A percentile compares a stretch with the other conserved stretches of the same genome.
phyloP scores from a whole-genome alignment of 92 coral and sea anemone species.

The Micromussa lordhowensis region DNA sequence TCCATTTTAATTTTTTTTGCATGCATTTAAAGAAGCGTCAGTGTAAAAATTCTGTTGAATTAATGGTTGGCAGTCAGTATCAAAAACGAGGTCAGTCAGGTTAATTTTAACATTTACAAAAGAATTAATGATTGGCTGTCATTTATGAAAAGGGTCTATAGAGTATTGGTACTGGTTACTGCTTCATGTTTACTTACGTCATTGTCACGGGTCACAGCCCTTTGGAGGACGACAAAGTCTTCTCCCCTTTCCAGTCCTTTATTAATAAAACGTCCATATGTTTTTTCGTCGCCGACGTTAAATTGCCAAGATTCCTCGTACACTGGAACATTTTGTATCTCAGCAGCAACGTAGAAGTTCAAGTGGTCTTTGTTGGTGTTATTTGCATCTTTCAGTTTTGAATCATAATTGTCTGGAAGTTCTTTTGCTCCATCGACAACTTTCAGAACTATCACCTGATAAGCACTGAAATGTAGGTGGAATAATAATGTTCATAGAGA shows the following conservation, averaged over 20 bases:
- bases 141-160: too few species aligned
- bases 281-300: conserved; percentile 47
- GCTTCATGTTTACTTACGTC: conserved; percentile 11
- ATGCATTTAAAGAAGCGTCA: too few species aligned
- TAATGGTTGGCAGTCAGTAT: too few species aligned
- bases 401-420: conserved; percentile 4
- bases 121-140: too few species aligned
- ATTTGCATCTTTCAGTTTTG: neutral
- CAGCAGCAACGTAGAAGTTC: conserved; percentile 19
- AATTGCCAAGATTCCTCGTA: conserved; percentile 2
- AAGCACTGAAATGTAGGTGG: neutral
- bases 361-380: neutral
- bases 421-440: neutral
- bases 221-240: conserved; percentile 17
- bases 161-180: too few species aligned
- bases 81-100: too few species aligned
- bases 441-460: conserved; percentile 25
- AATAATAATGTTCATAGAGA: too few species aligned
- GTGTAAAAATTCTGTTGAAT: too few species aligned
- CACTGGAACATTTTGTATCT: neutral
- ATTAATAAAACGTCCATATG: conserved; percentile 17
- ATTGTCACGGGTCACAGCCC: conserved; percentile 24
- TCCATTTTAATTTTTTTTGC: too few species aligned
- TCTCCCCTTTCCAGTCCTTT: conserved; percentile 9
- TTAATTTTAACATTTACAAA: too few species aligned